phyloP scores from a whole-genome alignment of 2,797 vertebrate genomes.

The Thripadectes ignobilis region DNA sequence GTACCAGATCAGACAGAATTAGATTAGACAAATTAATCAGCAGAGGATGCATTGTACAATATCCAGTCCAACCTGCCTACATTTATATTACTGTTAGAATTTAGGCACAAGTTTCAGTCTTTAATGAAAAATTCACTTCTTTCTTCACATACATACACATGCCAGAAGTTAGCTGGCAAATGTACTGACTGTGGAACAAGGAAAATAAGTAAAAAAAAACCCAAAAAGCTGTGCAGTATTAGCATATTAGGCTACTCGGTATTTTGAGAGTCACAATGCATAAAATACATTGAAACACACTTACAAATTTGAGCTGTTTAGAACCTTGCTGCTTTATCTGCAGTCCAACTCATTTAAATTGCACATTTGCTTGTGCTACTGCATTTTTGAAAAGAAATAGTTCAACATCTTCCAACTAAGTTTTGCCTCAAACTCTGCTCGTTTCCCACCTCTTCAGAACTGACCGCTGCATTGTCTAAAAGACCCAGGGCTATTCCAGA shows the following conservation, averaged over 20 bases:
- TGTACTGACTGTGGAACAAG: not conserved
- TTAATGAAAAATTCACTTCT: not conserved
- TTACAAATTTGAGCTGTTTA: not conserved
- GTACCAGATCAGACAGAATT: constrained; percentile 37
- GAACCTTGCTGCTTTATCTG: not conserved
- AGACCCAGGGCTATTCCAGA: not conserved
- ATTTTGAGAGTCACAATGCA: not conserved
- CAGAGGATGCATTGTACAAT: constrained; percentile 14
- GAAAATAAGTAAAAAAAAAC: not conserved
- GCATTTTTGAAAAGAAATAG: not conserved
- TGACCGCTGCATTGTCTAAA: not conserved
- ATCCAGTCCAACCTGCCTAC: not conserved
- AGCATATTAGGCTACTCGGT: not conserved
- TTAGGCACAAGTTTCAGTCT: not conserved
- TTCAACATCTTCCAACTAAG: not conserved
- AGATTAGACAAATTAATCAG: constrained; percentile 64
- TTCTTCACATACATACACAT: too few relatives aligned
- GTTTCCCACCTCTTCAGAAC: not conserved
- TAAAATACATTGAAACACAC: not conserved
- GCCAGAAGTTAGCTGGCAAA: not conserved
- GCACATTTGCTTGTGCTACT: not conserved
- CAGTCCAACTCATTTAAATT: not conserved
- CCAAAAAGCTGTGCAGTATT: not conserved
- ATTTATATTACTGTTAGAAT: not conserved
- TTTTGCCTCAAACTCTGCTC: not conserved